Conservation (phyloP, 2,888 invertebrate genomes). For the Ectobius pallidus region DNA sequence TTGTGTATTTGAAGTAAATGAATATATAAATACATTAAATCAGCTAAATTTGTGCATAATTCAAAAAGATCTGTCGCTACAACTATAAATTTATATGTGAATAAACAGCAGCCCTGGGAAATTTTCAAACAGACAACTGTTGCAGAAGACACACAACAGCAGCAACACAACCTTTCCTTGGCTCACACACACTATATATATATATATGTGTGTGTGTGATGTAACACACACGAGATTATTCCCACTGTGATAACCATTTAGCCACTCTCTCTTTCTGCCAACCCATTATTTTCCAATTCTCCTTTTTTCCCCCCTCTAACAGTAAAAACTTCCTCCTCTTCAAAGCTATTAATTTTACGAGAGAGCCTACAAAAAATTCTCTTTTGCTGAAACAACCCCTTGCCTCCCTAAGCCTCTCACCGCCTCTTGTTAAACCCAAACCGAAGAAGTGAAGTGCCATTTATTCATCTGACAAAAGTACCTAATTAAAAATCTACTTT, state of each 20-base stretch:
- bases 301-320: neutral
- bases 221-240: slow-evolving; percentile 9
- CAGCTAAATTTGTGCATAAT: no score
- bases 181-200: no score
- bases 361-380: neutral
- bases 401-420: neutral
- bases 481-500: slow-evolving; percentile 11
- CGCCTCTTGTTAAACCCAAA: no score
- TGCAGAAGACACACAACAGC: no score
- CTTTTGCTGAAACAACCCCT: neutral
- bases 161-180: no score
- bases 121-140: no score
- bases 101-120: no score
- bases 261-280: neutral
- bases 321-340: slow-evolving; percentile 1
- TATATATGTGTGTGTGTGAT: no score
- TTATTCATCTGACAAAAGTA: slow-evolving; percentile 21
- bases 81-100: no score
- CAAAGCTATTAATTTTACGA: slow-evolving; percentile 26
- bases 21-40: no score
- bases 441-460: neutral
- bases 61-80: no score
- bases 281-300: slow-evolving; percentile 21
- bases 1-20: no score
- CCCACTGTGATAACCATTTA: neutral